Conservation (phyloP, 2,797 vertebrate genomes). For the Zonotrichia albicollis region DNA sequence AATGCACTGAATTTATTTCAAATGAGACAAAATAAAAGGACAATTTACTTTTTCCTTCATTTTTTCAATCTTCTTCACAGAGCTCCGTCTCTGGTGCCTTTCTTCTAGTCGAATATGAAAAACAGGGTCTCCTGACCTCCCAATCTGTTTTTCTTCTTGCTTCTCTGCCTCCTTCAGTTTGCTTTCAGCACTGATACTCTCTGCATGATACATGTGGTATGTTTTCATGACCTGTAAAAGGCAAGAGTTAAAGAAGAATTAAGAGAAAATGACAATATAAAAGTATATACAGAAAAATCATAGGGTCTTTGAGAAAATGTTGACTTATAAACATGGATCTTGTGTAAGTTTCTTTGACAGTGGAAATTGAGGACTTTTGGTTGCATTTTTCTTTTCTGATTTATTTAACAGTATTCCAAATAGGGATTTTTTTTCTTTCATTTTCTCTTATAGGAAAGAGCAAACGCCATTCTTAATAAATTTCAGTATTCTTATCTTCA, state of each 20-base stretch:
- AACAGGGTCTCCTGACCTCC: constrained; percentile 87
- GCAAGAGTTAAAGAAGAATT: constrained; percentile 22
- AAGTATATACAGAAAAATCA: neutral
- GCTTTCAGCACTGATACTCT: constrained; percentile 95
- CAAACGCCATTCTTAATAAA: neutral
- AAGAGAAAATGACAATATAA: neutral
- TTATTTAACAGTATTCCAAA: neutral
- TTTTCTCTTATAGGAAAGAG: neutral
- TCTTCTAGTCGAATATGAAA: constrained; percentile 94
- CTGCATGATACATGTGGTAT: constrained; percentile 98
- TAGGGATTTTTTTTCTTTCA: neutral
- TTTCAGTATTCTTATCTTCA: neutral
- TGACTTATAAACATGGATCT: neutral
- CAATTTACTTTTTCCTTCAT: constrained; percentile 96
- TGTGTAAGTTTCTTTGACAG: neutral
- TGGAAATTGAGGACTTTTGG: neutral
- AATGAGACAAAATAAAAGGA: constrained; percentile 11
- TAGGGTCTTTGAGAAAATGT: neutral
- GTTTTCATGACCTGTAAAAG: constrained; percentile 96
- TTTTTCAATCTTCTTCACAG: constrained; percentile 98
- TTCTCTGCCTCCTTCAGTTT: constrained; percentile 98
- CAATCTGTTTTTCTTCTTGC: constrained; percentile 96
- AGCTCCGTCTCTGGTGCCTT: constrained; percentile 91
- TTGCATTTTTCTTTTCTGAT: neutral
- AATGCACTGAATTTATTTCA: neutral